These are phyloP conservation scores for Drosophila obscura DNA, from an alignment of 1,140 invertebrate species.

Conservation along the genomic window DNA sequence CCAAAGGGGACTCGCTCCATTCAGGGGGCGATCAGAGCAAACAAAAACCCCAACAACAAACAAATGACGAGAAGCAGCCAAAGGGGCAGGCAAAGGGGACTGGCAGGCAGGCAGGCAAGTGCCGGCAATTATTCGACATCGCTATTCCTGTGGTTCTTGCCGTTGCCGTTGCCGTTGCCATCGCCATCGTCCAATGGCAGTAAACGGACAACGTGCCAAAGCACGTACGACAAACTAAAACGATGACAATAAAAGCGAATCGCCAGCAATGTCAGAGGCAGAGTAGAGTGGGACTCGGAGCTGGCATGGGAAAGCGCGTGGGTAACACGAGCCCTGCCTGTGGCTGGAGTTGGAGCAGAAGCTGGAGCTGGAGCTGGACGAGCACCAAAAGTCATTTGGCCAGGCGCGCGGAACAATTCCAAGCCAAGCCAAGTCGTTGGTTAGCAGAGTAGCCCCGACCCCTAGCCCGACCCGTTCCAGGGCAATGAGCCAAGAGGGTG, in stretches of 20 bases:
- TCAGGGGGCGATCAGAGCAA: constrained; percentile 35
- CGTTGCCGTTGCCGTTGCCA: constrained; percentile 21
- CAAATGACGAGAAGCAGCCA: constrained; percentile 24
- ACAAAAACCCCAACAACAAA: constrained; percentile 42
- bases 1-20: constrained; percentile 19
- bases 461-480: constrained; percentile 17
- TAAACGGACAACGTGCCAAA: constrained; percentile 74
- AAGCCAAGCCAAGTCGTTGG: constrained; percentile 42
- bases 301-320: constrained; percentile 65
- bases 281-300: constrained; percentile 24
- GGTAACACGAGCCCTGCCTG: constrained; percentile 66
- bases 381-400: constrained; percentile 52
- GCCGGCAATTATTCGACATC: constrained; percentile 65
- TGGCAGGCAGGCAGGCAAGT: constrained; percentile 48
- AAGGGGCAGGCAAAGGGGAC: no score
- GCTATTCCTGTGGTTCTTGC: constrained; percentile 28
- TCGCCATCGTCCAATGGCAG: constrained; percentile 54
- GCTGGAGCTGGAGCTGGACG: neutral
- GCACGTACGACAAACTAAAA: constrained; percentile 78
- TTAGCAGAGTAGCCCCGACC: constrained; percentile 10
- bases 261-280: constrained; percentile 30
- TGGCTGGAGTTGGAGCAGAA: constrained; percentile 2
- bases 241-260: constrained; percentile 80
- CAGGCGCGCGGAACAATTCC: no score
- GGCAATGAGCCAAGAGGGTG: constrained; percentile 76